Percentiles rank a stretch among this genome's conserved stretches.
Conservation (phyloP, 2,888 invertebrate genomes). For the Drosophila birchii region DNA sequence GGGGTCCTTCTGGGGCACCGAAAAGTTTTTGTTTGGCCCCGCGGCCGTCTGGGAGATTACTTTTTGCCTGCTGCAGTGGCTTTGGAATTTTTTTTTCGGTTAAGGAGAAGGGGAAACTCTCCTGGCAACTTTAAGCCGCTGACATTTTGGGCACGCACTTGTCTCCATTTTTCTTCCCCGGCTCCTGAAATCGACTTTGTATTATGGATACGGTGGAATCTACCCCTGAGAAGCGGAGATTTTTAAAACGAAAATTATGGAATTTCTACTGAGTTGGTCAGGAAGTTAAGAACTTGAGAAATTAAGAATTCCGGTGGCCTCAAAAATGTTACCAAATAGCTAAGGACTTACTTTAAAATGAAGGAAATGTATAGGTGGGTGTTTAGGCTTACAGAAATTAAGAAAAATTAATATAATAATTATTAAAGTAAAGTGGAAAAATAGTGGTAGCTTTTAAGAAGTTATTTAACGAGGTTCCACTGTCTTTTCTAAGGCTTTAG, state of each 20-base stretch:
- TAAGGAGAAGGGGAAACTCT: no score
- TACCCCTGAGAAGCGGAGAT: neutral
- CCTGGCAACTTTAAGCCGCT: conserved; percentile 70
- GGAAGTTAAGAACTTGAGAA: neutral
- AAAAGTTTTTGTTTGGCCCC: conserved; percentile 68
- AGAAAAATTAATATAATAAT: no score
- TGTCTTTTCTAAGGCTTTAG: conserved; percentile 51
- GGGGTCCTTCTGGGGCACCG: conserved; percentile 28
- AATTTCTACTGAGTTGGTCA: neutral
- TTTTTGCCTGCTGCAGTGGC: conserved; percentile 52
- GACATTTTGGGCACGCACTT: conserved; percentile 78
- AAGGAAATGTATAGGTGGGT: neutral
- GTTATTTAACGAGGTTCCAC: conserved; percentile 1
- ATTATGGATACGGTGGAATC: conserved; percentile 15
- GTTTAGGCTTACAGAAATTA: no score
- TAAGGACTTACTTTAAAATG: neutral
- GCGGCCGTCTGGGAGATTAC: conserved; percentile 74
- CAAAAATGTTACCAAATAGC: neutral
- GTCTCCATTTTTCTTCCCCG: conserved; percentile 26
- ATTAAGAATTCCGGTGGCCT: conserved; percentile 1
- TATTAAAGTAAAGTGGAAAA: no score
- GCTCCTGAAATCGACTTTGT: conserved; percentile 18
- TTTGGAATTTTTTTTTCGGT: conserved; percentile 25
- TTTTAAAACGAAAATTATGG: neutral
- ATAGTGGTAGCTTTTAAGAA: no score